phyloP scores from a whole-genome alignment of 2,888 invertebrate species.

The Phasia obesa region DNA sequence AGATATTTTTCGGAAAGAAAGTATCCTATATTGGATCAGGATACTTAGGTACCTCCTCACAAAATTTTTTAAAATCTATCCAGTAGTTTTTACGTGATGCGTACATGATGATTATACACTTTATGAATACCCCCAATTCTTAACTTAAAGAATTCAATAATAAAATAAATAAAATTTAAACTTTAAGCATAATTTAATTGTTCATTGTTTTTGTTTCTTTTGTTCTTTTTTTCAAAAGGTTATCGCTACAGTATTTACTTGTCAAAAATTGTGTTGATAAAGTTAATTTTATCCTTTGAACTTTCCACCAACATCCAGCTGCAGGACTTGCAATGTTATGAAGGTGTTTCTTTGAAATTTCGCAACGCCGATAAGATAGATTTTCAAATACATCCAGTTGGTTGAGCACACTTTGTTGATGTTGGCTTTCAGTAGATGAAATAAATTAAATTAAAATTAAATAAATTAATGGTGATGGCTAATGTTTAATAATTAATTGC shows the following conservation, averaged over 20 bases:
- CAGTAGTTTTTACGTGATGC: no score
- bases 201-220: neutral
- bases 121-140: no score
- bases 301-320: slow-evolving; percentile 77
- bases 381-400: slow-evolving; percentile 66
- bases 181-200: neutral
- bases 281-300: slow-evolving; percentile 76
- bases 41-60: no score
- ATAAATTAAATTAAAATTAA: slow-evolving; percentile 10
- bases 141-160: no score
- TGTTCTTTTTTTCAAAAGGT: slow-evolving; percentile 72
- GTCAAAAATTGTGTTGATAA: slow-evolving; percentile 79
- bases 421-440: slow-evolving; percentile 3
- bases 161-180: neutral
- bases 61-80: no score
- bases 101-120: no score
- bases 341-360: slow-evolving; percentile 80
- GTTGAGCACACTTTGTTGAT: slow-evolving; percentile 4
- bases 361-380: slow-evolving; percentile 76
- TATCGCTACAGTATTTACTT: slow-evolving; percentile 79
- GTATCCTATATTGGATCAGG: no score
- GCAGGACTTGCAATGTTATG: slow-evolving; percentile 77
- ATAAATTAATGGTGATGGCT: slow-evolving; percentile 46
- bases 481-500: slow-evolving; percentile 26
- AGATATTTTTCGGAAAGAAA: no score